These are phyloP conservation scores for Danio aesculapii DNA, from an alignment of 2,797 vertebrate genomes.

Conservation along the genomic window DNA sequence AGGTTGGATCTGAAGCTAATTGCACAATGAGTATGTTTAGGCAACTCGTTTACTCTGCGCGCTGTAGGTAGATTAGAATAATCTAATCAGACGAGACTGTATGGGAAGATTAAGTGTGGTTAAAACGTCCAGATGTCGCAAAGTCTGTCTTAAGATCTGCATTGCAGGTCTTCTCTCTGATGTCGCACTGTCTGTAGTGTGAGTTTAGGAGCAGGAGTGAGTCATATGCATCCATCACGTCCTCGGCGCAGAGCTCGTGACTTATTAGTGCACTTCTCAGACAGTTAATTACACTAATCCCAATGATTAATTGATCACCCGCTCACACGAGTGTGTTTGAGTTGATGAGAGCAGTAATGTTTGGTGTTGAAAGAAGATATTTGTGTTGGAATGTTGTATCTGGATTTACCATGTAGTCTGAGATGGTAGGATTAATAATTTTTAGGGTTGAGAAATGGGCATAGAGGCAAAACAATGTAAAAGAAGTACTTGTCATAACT, in stretches of 20 bases:
- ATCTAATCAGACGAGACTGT: slow-evolving; percentile 9
- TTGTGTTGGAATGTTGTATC: neutral
- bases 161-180: slow-evolving; percentile 7
- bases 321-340: neutral
- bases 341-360: neutral
- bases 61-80: slow-evolving; percentile 29
- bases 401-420: neutral
- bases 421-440: neutral
- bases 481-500: neutral
- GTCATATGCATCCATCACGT: slow-evolving; percentile 25
- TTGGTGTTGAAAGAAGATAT: neutral
- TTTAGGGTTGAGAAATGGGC: neutral
- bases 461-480: neutral
- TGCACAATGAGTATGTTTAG: slow-evolving; percentile 24
- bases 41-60: slow-evolving; percentile 8
- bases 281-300: slow-evolving; percentile 16
- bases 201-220: slow-evolving; percentile 22
- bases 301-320: slow-evolving; percentile 31
- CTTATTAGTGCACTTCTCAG: neutral
- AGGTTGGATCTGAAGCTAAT: slow-evolving; percentile 19
- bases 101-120: neutral
- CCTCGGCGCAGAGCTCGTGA: slow-evolving; percentile 7
- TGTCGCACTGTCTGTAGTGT: neutral
- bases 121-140: neutral
- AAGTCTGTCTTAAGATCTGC: slow-evolving; percentile 11